phyloP scores from a whole-genome alignment of 2,888 invertebrate species.

The Diachrysia chrysitis region DNA sequence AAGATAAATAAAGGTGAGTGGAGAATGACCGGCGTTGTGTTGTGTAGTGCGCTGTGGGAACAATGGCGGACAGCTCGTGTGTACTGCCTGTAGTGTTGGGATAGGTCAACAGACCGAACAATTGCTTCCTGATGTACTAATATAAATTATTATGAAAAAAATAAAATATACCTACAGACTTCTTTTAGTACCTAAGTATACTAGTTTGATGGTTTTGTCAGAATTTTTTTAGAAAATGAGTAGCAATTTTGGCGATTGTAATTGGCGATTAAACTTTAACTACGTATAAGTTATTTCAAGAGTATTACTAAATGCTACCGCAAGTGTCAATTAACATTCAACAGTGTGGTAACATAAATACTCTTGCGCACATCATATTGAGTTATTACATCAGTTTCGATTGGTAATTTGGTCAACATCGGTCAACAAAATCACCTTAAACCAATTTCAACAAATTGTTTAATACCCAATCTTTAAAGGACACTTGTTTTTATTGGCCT shows the following conservation, averaged over 20 bases:
- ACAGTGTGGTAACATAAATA: not conserved
- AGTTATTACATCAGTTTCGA: not conserved
- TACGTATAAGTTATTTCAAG: no score
- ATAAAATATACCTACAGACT: no score
- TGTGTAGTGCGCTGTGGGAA: slow-evolving; percentile 9
- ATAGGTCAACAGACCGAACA: not conserved
- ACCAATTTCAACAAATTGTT: no score
- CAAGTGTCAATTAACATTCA: not conserved
- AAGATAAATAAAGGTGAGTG: slow-evolving; percentile 73
- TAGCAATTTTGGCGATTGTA: not conserved
- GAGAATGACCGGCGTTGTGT: slow-evolving; percentile 41
- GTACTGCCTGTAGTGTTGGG: not conserved
- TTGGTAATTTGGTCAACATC: not conserved
- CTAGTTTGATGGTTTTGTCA: no score
- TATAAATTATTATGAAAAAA: no score
- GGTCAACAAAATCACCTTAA: not conserved
- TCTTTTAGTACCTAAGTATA: no score
- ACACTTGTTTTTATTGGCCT: not conserved
- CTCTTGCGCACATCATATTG: not conserved
- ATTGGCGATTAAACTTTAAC: no score
- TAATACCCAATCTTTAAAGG: not conserved
- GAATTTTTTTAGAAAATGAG: no score
- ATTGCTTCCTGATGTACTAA: not conserved
- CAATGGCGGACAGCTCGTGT: slow-evolving; percentile 26
- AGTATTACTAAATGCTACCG: not conserved